A percentile compares a stretch with the other conserved stretches of the same genome.
Evolutionary conservation across 2,888 invertebrate genomes (phyloP).

Genomic region (Drosophila atripex): DNA sequence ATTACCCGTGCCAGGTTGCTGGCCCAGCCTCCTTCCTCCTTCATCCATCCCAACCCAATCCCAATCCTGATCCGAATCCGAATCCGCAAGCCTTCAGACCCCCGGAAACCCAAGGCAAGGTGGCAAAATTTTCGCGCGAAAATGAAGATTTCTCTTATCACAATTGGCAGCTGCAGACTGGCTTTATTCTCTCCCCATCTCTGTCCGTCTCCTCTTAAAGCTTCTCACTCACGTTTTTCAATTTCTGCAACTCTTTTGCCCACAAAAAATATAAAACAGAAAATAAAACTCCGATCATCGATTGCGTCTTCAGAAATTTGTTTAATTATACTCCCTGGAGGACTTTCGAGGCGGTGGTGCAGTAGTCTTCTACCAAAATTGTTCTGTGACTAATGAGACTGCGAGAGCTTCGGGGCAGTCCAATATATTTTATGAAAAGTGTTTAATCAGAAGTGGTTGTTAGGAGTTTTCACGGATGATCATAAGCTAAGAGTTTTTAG

Average conservation of each 20-base stretch:
- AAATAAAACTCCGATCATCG: conserved; percentile 20
- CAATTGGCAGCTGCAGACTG: conserved; percentile 37
- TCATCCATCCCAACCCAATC: neutral
- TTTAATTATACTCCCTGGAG: conserved; percentile 44
- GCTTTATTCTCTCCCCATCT: neutral
- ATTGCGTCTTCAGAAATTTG: conserved; percentile 37
- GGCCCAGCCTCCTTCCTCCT: conserved; percentile 30
- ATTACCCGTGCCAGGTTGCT: conserved; percentile 49
- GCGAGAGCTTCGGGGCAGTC: neutral
- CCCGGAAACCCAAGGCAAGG: conserved; percentile 53
- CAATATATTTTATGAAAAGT: neutral
- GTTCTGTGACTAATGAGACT: conserved; percentile 29
- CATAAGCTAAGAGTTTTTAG: neutral
- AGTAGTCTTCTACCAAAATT: conserved; percentile 6
- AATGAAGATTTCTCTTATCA: conserved; percentile 77
- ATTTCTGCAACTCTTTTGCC: conserved; percentile 50
- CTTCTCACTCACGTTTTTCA: conserved; percentile 71
- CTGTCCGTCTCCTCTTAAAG: neutral
- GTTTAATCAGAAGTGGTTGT: neutral
- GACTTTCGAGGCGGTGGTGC: conserved; percentile 8
- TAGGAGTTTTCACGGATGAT: neutral
- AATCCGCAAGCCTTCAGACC: conserved; percentile 14
- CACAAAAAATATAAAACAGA: neutral
- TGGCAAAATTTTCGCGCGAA: conserved; percentile 77
- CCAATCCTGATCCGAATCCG: conserved; percentile 13